phyloP scores from a whole-genome alignment of 2,888 invertebrate genomes.

The Xestia xanthographa region DNA sequence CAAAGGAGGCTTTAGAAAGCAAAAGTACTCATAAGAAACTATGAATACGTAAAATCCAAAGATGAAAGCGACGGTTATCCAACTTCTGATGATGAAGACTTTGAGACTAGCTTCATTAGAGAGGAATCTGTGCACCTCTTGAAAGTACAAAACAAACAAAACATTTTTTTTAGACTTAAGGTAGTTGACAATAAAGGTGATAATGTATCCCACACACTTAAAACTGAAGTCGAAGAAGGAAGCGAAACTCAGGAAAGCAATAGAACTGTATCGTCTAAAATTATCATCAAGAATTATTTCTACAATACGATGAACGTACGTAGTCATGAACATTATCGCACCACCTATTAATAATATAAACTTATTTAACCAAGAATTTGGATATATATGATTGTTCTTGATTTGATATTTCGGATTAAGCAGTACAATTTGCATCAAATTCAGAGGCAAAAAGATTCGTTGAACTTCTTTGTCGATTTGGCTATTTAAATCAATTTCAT shows the following conservation, averaged over 20 bases:
- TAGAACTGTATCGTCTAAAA: constrained; percentile 5
- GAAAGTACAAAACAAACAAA: constrained; percentile 6
- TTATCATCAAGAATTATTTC: constrained; percentile 7
- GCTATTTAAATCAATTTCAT: constrained; percentile 22
- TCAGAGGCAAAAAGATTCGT: constrained; percentile 51
- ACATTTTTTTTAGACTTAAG: not conserved
- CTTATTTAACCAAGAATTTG: constrained; percentile 37
- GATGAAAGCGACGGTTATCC: not conserved
- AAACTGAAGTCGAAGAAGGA: constrained; percentile 13
- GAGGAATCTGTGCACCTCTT: constrained; percentile 15
- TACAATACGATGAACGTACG: not conserved
- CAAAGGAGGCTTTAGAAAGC: not conserved
- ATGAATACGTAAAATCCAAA: constrained; percentile 8
- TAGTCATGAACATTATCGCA: not conserved
- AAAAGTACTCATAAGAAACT: not conserved
- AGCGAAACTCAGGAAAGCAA: constrained; percentile 6
- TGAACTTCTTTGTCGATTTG: constrained; percentile 54
- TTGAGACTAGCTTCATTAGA: not conserved
- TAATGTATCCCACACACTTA: not conserved
- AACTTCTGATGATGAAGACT: constrained; percentile 4
- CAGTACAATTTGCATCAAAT: constrained; percentile 45
- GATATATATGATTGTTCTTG: constrained; percentile 45
- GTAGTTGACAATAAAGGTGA: constrained; percentile 10
- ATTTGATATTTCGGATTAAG: constrained; percentile 55
- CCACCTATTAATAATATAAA: constrained; percentile 27